These are phyloP conservation scores for Ciconia maguari DNA, from an alignment of 2,113 vertebrate genomes.

Conservation along the genomic window DNA sequence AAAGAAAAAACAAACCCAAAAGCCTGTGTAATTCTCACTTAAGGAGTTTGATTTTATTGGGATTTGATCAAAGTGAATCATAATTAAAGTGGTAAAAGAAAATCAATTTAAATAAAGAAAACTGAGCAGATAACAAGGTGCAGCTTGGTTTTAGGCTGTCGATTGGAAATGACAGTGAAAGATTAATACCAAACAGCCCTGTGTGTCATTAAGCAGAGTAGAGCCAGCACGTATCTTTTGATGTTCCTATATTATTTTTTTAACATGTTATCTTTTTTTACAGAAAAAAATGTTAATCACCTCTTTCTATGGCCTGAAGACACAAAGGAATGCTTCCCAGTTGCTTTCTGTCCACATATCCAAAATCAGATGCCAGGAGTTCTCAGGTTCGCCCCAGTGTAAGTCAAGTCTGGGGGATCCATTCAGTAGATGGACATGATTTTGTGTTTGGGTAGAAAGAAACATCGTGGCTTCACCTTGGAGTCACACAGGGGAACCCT, in stretches of 20 bases:
- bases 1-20: neutral
- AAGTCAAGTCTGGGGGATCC: neutral
- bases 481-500: neutral
- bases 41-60: neutral
- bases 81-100: neutral
- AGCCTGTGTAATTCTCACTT: neutral
- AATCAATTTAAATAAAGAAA: neutral
- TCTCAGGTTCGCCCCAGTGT: rapidly evolving
- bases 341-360: neutral
- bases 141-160: neutral
- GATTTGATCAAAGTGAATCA: neutral
- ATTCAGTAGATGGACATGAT: rapidly evolving
- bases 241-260: neutral
- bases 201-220: neutral
- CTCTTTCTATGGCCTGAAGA: neutral
- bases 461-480: neutral
- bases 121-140: neutral
- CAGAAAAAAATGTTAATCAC: neutral
- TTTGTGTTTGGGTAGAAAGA: neutral
- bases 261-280: neutral
- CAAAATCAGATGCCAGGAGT: neutral
- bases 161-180: neutral
- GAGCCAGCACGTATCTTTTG: neutral
- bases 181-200: neutral
- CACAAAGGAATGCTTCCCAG: neutral